Evolutionary conservation across 2,888 invertebrate genomes (phyloP), one percentile per base, ranked within the genome.

Genomic region (Deilephila porcellus): DNA sequence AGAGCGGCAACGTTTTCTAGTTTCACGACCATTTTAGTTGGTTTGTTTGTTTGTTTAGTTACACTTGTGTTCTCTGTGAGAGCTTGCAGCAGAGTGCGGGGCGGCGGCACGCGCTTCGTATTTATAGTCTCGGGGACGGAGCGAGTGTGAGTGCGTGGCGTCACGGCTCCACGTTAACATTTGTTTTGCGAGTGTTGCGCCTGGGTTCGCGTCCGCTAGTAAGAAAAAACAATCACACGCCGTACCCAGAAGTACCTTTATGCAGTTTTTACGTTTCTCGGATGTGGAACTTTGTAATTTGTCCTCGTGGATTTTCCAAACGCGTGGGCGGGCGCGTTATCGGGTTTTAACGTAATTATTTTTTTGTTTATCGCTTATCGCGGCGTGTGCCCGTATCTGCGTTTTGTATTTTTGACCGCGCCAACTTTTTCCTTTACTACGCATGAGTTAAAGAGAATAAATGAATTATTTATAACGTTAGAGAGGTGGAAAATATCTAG

Each of bases 1-100:
- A 91, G 79, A 75, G 89, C 81, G 74, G 90, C 79, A 76, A 90
- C 86, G 72, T 88, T 86, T 89, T 90, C 90, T 86, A 91, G 86
- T 90, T 91, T 91, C 79, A 91, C 90, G 83, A 91, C 91, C 91
- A 91, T 91, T 77, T 81, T 86, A 77, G 73, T 78, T 76, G 77
- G 74, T 79, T 79, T 80, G 79, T 77, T 77, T 75, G 6, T 7
- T 37, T 45, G 45, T 45, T 78, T 73, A 25, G 78, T 78, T 25
- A 45, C 20, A 52, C 67, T 74, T 77, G 85, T 81, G 84, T 82
- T 87, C 89, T 83, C 82, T 76, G 73, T 76, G 85, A 88, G 81
- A 80, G 84, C 83, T 85, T 78, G 84, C 79, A 78, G 85, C 86
- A 84, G 86, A 87, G 84, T 91, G 90, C 77, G 89, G 90, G 86